Evolutionary conservation across 2,888 invertebrate species (phyloP), one percentile per base, ranked within the genome.

Genomic region (Prosapia bicincta): DNA sequence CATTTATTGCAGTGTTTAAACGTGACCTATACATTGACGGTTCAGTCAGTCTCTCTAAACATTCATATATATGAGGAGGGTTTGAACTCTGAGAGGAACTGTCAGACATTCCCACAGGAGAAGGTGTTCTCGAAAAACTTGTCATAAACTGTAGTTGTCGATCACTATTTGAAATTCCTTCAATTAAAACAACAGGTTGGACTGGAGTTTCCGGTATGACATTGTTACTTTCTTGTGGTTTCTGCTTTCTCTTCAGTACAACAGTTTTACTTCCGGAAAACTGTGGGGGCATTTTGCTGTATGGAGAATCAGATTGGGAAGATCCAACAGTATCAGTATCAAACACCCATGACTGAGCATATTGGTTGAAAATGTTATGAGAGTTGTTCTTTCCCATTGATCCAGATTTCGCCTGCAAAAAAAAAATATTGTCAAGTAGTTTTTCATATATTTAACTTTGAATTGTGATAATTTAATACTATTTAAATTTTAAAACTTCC

Each of bases 331-430:
- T 79, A 73, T 83, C 84, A 23, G 85, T 82, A 73, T 87, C 87
- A 82, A 86, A 87, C 68, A 87, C 87, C 87, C 87, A 87, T 78
- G 87, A 87, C 81, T 86, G 87, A 24, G 86, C 84, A 82, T 86
- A 86, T 70, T 86, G 85, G 83, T 85, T 84, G 83, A 85, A 85
- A 25, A 83, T 83, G 77, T 78, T 78, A 76, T 79, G 78, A n/a
- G 79, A 78, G 78, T 74, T 82, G 83, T 73, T 81, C 79, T 78
- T 83, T 82, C 72, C 83, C 80, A 84, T 84, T 66, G 84, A 83
- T 71, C 84, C 82, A 20, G 80, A 79, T 82, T 86, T 86, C 76
- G 84, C 84, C 86, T 86, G 83, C 15, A 83, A 83, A 28, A 70
- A 26, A 32, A 9, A 23, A 54, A n/a, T n/a, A n/a, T n/a, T n/a